Conservation (phyloP, 2,113 vertebrate species). For the Otus sunia region DNA sequence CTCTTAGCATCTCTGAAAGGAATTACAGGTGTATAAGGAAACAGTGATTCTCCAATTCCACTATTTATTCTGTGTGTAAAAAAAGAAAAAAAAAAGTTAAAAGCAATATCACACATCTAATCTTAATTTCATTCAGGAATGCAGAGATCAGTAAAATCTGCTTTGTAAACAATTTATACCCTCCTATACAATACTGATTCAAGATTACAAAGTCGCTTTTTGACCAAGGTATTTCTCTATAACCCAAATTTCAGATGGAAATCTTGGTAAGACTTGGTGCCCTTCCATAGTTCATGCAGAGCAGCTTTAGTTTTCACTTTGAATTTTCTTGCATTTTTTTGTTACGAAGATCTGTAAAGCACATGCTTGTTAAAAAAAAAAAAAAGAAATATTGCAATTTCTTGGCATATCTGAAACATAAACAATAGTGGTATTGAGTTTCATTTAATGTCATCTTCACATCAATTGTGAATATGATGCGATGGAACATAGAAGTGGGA, state of each 20-base stretch:
- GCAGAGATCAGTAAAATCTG: neutral
- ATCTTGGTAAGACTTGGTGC: neutral
- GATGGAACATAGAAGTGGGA: neutral
- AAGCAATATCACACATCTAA: neutral
- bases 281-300: neutral
- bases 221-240: neutral
- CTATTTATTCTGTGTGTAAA: neutral
- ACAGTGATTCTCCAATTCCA: neutral
- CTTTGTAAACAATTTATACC: neutral
- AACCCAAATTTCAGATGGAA: neutral
- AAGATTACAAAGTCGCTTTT: neutral
- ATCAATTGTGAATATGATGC: neutral
- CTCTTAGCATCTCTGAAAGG: neutral
- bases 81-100: neutral
- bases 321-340: neutral
- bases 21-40: neutral
- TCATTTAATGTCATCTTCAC: neutral
- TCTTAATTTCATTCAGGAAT: neutral
- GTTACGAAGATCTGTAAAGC: neutral
- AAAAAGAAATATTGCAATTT: neutral
- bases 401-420: neutral
- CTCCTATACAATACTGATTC: neutral
- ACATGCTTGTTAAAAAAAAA: neutral
- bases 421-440: neutral
- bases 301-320: neutral